Evolutionary conservation across 2,888 invertebrate genomes (phyloP), one percentile per base, ranked within the genome.

Genomic region (Gymnosoma rotundatum): DNA sequence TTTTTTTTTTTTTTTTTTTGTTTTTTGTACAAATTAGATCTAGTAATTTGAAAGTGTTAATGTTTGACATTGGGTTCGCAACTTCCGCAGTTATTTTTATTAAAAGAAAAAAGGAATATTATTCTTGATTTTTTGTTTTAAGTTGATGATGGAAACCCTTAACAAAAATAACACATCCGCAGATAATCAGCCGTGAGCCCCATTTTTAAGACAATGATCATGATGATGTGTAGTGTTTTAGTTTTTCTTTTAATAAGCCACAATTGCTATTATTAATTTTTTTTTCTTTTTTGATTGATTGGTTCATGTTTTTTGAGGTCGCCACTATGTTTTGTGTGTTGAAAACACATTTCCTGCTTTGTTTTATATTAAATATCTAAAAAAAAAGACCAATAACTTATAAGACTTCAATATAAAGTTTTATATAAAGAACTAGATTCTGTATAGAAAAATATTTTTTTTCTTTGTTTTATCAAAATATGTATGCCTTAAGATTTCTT

Each of bases 51-150:
- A 56, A 70, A 70, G 70, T 76, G 75, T 60, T 70, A 70, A 75
- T 60, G 60, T 60, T 61, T 20, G 61, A 25, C 69, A 25, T 73
- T 67, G 21, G 58, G 48, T 56, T 69, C 50, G 67, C 25, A 78
- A 73, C 73, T 83, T 83, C 78, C 78, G 81, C 50, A 64, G 56
- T 56, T 73, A 73, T 72, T 73, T 61, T 76, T 72, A 50, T 48
- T 48, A 36, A 42, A 18, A 60, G 9, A 48, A 67, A 25, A n/a
- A 56, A 58, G n/a, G 7, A 16, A 54, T 4, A 54, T 56, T n/a
- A n/a, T n/a, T n/a, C n/a, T 36, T 12, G 18, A 20, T 52, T 32
- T 32, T 32, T 18, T 45, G 42, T 16, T 36, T 48, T 5, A 48
- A 3, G 8, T 6, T 56, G 74, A 20, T 67, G 54, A 61, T 60